These are phyloP conservation scores for Lycaon pictus DNA, from an alignment of 2,113 vertebrate species.

Conservation along the genomic window DNA sequence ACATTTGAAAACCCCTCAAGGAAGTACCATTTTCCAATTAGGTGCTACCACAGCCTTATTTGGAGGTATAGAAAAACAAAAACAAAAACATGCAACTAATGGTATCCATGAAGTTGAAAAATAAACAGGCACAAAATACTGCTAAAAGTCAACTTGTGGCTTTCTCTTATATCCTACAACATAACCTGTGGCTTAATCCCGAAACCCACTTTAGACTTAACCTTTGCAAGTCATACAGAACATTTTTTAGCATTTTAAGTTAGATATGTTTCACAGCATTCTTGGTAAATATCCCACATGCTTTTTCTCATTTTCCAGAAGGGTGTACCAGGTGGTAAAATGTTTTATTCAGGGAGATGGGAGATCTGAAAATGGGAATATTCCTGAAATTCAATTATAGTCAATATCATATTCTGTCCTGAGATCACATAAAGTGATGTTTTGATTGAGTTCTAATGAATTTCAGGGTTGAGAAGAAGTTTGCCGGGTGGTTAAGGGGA, in stretches of 20 bases:
- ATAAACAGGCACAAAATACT: conserved; percentile 15
- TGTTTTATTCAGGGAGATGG: background rate
- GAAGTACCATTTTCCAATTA: background rate
- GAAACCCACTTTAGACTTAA: background rate
- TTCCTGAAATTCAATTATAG: background rate
- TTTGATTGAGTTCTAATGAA: background rate
- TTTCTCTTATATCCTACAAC: background rate
- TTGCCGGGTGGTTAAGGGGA: background rate
- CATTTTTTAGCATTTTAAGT: background rate
- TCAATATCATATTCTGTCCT: background rate
- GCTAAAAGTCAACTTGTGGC: background rate
- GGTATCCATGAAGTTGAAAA: background rate
- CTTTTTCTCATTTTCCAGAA: background rate
- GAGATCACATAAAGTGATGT: background rate
- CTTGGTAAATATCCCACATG: background rate
- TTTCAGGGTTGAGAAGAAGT: background rate
- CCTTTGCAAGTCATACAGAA: background rate
- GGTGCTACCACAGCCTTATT: background rate
- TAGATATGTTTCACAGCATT: background rate
- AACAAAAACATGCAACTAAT: background rate
- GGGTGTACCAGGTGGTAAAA: background rate
- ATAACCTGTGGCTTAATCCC: background rate
- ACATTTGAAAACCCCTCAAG: background rate
- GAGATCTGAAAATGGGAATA: background rate
- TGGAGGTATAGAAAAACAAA: background rate